Percentiles rank a stretch among this genome's conserved stretches.
Conservation (phyloP, 2,113 vertebrate species). For the Aptenodytes patagonicus region DNA sequence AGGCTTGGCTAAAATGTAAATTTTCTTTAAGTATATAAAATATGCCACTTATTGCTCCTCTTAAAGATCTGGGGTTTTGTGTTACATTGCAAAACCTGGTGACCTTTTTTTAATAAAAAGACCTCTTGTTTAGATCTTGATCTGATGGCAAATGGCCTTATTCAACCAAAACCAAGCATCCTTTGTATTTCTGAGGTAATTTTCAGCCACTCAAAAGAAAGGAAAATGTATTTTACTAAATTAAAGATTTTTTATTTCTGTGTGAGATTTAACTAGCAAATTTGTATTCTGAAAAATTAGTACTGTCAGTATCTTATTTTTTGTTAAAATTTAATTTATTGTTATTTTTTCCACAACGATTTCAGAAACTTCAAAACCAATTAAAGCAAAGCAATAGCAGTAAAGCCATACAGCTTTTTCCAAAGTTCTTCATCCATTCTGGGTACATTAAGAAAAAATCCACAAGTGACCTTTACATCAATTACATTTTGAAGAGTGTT, state of each 20-base stretch:
- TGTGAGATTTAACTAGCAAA: background rate
- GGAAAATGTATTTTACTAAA: background rate
- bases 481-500: background rate
- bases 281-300: background rate
- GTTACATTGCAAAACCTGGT: background rate
- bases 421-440: background rate
- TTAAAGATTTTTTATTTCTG: background rate
- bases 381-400: background rate
- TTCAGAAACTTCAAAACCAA: background rate
- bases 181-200: background rate
- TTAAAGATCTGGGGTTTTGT: rapidly evolving
- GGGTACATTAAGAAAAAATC: background rate
- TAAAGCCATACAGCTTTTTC: background rate
- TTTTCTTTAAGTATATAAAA: background rate
- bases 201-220: background rate
- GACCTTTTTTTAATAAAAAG: background rate
- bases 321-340: background rate
- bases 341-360: background rate
- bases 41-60: background rate
- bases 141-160: background rate
- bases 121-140: background rate
- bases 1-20: background rate
- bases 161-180: background rate
- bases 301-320: background rate
- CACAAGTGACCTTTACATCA: background rate